A percentile compares a stretch with the other conserved stretches of the same genome.
These are phyloP conservation scores for Terebella lapidaria DNA, from an alignment of 2,888 invertebrate genomes.

Conservation along the genomic window DNA sequence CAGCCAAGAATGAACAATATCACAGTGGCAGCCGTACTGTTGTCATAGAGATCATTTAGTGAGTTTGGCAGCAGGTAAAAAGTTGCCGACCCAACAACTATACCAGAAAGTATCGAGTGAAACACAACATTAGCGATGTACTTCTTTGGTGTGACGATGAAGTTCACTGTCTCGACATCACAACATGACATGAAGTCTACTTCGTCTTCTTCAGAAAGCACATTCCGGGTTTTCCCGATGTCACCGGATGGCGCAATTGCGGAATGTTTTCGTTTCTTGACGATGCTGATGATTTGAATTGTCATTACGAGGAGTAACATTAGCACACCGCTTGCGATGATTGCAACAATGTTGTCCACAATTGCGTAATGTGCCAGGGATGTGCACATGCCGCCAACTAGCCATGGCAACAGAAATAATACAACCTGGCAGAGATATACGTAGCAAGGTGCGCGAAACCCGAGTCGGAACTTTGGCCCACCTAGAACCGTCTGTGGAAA, in stretches of 20 bases:
- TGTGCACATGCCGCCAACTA: conserved; percentile 43
- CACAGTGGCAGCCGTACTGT: conserved; percentile 37
- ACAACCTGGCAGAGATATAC: conserved; percentile 43
- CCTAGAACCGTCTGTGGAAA: conserved; percentile 49
- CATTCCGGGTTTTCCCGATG: not conserved
- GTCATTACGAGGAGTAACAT: conserved; percentile 36
- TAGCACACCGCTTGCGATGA: conserved; percentile 34
- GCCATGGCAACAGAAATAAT: conserved; percentile 40
- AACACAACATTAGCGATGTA: conserved; percentile 39
- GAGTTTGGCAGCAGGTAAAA: conserved; percentile 42
- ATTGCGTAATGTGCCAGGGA: conserved; percentile 33
- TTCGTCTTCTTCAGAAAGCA: conserved; percentile 32
- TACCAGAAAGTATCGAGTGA: conserved; percentile 38
- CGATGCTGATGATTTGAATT: conserved; percentile 34
- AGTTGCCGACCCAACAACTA: conserved; percentile 35
- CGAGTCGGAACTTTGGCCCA: conserved; percentile 42
- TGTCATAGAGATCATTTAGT: conserved; percentile 34
- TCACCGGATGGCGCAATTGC: not conserved
- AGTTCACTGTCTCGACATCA: conserved; percentile 42
- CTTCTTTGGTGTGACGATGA: conserved; percentile 42
- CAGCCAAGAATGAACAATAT: conserved; percentile 42
- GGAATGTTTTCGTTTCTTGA: conserved; percentile 28
- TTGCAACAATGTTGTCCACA: conserved; percentile 20
- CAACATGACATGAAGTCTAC: conserved; percentile 45
- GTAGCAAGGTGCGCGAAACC: conserved; percentile 43